These are phyloP conservation scores for Stylophora pistillata DNA, from an alignment of 64 coral and sea anemone genomes.

Conservation along the genomic window DNA sequence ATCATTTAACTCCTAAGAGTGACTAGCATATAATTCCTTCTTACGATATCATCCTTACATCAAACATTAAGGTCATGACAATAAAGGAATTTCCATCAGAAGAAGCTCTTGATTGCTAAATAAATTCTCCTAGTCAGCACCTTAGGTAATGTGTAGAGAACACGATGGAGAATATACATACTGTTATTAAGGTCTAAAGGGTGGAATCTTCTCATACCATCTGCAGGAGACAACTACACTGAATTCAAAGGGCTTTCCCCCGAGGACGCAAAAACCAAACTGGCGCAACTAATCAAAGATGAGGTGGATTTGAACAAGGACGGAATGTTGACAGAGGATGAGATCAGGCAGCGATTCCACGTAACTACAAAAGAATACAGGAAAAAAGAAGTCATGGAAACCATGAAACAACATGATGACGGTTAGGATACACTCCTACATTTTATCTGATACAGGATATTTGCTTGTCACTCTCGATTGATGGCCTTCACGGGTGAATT, in stretches of 20 bases:
- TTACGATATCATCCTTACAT: no score
- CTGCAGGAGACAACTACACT: constrained; percentile 67
- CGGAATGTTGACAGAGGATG: constrained; percentile 82
- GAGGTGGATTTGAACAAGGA: constrained; percentile 88
- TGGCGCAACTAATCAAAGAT: constrained; percentile 61
- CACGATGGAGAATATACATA: no score
- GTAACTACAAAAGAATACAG: constrained; percentile 73
- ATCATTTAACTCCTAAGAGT: no score
- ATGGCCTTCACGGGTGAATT: no score
- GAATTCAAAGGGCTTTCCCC: constrained; percentile 75
- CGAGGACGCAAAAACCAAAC: constrained; percentile 70
- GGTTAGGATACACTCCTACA: constrained; percentile 33
- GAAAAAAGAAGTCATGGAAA: constrained; percentile 70
- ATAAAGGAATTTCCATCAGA: no score
- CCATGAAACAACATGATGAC: constrained; percentile 77
- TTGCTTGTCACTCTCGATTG: no score
- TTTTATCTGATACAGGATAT: background rate
- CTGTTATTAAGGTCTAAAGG: no score
- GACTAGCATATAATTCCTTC: no score
- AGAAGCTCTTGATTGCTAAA: no score
- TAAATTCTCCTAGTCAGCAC: no score
- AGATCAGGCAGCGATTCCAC: constrained; percentile 65
- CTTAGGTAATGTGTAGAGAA: no score
- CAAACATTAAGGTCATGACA: no score
- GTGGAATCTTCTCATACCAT: background rate